phyloP scores from a whole-genome alignment of 35 echinoderm and acorn worm species.

The Chiridota heheva region DNA sequence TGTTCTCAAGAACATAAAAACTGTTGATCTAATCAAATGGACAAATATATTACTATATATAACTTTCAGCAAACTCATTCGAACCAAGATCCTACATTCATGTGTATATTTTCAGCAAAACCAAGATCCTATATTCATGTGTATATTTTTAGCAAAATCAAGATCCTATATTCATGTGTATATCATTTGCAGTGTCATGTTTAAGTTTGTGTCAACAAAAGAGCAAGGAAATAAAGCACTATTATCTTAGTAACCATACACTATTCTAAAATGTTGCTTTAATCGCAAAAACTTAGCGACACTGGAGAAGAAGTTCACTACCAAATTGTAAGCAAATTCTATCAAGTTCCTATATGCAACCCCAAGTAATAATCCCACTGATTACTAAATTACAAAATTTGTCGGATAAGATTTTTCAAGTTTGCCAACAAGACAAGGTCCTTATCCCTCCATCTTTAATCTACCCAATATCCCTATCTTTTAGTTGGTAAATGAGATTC shows the following conservation, averaged over 20 bases:
- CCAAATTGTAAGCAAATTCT: no score
- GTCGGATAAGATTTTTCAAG: background rate
- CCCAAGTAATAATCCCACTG: background rate
- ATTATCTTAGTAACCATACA: no score
- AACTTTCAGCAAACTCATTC: background rate
- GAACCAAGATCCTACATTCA: background rate
- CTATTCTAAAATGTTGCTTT: no score
- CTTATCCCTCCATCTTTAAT: background rate
- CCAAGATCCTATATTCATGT: background rate
- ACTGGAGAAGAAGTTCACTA: no score
- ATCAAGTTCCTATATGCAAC: background rate
- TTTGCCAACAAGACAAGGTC: background rate
- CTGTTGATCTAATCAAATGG: constrained; percentile 7
- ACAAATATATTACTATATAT: background rate
- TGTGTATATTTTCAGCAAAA: background rate
- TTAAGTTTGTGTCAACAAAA: no score
- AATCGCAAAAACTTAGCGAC: no score
- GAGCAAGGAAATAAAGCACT: no score
- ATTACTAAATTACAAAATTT: background rate
- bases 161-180: background rate
- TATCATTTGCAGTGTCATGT: no score
- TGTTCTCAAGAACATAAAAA: background rate
- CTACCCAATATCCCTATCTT: no score
- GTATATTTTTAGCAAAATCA: no score
- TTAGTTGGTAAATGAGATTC: no score